These are phyloP conservation scores for Cercopithecus petaurista DNA, from an alignment of 2,797 vertebrate species.

Conservation along the genomic window DNA sequence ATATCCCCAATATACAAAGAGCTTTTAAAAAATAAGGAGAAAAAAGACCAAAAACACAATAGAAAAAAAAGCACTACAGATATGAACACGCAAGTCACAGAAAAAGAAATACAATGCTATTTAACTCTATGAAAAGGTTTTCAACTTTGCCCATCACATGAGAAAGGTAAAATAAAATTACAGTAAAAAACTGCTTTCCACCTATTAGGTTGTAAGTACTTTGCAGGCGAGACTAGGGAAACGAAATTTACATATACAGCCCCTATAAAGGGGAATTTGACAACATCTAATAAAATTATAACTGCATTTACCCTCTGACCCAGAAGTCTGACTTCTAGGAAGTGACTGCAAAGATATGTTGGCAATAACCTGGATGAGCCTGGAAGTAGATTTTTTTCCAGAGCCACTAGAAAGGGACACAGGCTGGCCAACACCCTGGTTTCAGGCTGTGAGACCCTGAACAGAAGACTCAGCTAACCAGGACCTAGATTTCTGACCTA, in stretches of 20 bases:
- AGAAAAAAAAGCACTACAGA: background rate
- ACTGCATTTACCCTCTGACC: slow-evolving; percentile 7
- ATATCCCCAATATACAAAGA: background rate
- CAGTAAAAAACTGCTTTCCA: background rate
- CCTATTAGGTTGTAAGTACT: background rate
- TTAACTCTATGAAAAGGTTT: background rate
- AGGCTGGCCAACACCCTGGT: background rate
- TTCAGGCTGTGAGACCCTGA: slow-evolving; percentile 1
- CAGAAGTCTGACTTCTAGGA: slow-evolving; percentile 40
- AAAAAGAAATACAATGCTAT: slow-evolving; percentile 20
- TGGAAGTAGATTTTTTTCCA: background rate
- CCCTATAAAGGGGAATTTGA: background rate
- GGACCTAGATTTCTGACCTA: background rate
- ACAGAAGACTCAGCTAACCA: background rate
- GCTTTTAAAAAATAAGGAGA: background rate
- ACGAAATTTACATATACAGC: background rate
- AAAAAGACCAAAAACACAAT: background rate
- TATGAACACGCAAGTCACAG: background rate
- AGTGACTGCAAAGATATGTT: slow-evolving; percentile 29
- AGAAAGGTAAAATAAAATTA: slow-evolving; percentile 18
- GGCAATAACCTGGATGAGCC: background rate
- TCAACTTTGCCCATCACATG: background rate
- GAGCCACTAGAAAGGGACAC: slow-evolving; percentile 6
- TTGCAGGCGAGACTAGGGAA: background rate
- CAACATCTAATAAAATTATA: slow-evolving; percentile 24